Evolutionary conservation across 92 coral and sea anemone species (phyloP).

Genomic region (Palythoa heliodiscus): DNA sequence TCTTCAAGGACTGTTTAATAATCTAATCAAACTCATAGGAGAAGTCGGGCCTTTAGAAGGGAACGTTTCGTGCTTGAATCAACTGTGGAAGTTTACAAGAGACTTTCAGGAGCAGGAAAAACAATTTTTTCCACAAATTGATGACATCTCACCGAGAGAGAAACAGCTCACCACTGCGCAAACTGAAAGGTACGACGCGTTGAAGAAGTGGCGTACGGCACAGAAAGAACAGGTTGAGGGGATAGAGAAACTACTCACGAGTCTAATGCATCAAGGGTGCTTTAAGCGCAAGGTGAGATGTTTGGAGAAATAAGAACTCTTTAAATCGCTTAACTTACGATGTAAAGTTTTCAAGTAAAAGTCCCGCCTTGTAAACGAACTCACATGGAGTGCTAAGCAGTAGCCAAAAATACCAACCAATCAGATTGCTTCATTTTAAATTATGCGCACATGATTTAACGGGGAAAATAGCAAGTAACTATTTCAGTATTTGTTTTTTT

Average conservation of each 20-base stretch:
- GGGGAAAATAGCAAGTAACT: no score
- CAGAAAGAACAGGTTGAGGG: conserved; percentile 75
- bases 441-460: no score
- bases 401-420: no score
- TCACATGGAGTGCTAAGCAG: no score
- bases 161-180: conserved; percentile 52
- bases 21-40: conserved; percentile 73
- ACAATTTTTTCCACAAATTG: conserved; percentile 64
- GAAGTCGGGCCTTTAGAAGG: conserved; percentile 85
- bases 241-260: conserved; percentile 69
- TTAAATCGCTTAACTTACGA: no score
- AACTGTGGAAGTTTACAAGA: conserved; percentile 71
- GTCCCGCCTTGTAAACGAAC: no score
- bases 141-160: conserved; percentile 26
- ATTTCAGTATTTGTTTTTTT: no score
- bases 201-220: conserved; percentile 70
- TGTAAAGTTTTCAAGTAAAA: no score
- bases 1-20: conserved; percentile 58
- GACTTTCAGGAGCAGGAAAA: conserved; percentile 71
- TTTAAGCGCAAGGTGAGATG: conserved; percentile 37
- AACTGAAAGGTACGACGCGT: conserved; percentile 42
- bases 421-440: no score
- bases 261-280: conserved; percentile 66
- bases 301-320: neutral
- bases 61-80: conserved; percentile 59